These are phyloP conservation scores for Notolepis coatsorum DNA, from an alignment of 2,797 vertebrate genomes.

Conservation along the genomic window DNA sequence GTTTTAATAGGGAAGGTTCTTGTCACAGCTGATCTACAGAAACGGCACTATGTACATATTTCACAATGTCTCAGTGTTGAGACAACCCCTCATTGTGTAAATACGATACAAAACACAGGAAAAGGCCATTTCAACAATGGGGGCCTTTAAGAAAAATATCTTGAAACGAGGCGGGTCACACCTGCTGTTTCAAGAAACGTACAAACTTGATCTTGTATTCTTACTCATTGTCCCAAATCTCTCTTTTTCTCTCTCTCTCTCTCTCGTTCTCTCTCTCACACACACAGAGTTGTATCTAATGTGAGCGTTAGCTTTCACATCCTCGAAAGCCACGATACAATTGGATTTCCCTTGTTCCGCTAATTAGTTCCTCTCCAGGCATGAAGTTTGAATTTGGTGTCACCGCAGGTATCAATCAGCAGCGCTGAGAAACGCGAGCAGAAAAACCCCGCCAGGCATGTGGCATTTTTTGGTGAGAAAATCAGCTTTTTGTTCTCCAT, in stretches of 20 bases:
- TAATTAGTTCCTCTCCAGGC: conserved; percentile 45
- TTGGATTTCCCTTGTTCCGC: conserved; percentile 28
- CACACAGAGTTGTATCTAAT: conserved; percentile 11
- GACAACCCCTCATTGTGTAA: too few relatives aligned
- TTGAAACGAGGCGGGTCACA: too few relatives aligned
- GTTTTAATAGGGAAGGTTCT: too few relatives aligned
- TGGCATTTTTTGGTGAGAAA: conserved; percentile 57
- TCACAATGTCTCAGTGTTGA: too few relatives aligned
- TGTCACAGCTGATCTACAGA: too few relatives aligned
- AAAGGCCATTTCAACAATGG: too few relatives aligned
- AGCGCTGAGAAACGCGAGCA: conserved; percentile 44
- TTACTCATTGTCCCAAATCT: background rate
- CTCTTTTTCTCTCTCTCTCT: background rate
- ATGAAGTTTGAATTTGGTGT: conserved; percentile 48
- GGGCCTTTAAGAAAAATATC: too few relatives aligned
- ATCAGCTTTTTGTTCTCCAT: conserved; percentile 69
- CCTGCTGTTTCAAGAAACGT: too few relatives aligned
- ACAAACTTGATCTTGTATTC: background rate
- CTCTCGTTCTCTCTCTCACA: background rate
- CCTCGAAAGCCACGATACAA: conserved; percentile 13
- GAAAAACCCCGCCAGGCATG: conserved; percentile 23
- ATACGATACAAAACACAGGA: too few relatives aligned
- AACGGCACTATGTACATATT: too few relatives aligned
- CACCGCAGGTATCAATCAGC: conserved; percentile 66
- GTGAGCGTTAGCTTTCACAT: conserved; percentile 20